These are phyloP conservation scores for Petrocephalus sullivani DNA, from an alignment of 2,797 vertebrate genomes.

Conservation along the genomic window DNA sequence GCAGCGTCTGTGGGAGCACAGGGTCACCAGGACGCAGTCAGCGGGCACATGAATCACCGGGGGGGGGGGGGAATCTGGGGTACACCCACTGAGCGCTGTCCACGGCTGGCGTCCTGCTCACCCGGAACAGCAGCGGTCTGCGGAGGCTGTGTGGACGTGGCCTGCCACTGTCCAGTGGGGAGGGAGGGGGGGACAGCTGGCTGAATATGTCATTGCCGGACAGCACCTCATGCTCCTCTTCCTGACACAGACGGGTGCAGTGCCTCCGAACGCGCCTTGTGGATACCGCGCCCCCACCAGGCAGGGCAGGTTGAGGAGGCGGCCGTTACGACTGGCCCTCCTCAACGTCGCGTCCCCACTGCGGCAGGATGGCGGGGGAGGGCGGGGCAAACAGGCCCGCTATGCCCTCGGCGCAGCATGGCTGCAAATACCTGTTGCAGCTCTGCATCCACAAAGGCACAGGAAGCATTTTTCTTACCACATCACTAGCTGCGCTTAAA, in stretches of 20 bases:
- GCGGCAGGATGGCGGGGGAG: constrained; percentile 23
- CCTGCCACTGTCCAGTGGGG: constrained; percentile 23
- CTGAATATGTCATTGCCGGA: constrained; percentile 34
- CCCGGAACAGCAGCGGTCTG: constrained; percentile 38
- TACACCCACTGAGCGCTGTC: constrained; percentile 30
- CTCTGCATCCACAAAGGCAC: constrained; percentile 11
- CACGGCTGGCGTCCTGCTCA: constrained; percentile 26
- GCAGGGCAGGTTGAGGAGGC: constrained; percentile 35
- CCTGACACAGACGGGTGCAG: constrained; percentile 14
- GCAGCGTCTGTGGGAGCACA: constrained; percentile 24
- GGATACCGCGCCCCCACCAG: constrained; percentile 18
- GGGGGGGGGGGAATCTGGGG: not conserved
- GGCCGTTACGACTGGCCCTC: constrained; percentile 26
- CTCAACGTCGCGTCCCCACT: constrained; percentile 21
- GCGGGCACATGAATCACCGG: not conserved
- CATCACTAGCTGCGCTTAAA: not conserved
- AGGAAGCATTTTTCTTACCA: not conserved
- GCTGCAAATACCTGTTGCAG: constrained; percentile 20
- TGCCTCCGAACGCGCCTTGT: not conserved
- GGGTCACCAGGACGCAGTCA: not conserved
- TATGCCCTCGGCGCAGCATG: constrained; percentile 19
- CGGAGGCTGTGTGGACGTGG: constrained; percentile 31
- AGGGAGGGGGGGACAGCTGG: constrained; percentile 32
- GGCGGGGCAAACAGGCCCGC: constrained; percentile 23
- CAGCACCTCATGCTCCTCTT: constrained; percentile 33